Conservation (phyloP, 2,113 vertebrate genomes). For the Centrocercus urophasianus region DNA sequence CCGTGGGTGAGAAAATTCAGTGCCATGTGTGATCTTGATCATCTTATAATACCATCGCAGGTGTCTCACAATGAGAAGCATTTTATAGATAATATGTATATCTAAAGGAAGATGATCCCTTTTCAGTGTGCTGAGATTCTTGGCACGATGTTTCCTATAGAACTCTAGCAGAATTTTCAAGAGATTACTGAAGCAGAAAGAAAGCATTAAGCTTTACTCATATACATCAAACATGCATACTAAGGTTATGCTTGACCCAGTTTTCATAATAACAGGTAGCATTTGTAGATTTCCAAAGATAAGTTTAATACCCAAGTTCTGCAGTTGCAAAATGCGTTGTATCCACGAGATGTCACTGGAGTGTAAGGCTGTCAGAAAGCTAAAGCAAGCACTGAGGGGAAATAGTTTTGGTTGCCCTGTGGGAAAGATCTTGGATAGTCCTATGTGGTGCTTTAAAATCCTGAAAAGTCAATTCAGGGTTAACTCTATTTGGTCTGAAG, state of each 20-base stretch:
- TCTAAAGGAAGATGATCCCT: background rate
- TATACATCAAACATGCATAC: fast-evolving
- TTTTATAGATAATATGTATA: background rate
- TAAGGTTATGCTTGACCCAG: background rate
- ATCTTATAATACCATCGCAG: background rate
- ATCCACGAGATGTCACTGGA: conserved; percentile 64
- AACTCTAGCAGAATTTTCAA: background rate
- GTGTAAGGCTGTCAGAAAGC: background rate
- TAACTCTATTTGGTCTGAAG: background rate
- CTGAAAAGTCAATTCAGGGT: background rate
- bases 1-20: background rate
- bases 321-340: background rate
- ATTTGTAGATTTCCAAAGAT: background rate
- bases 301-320: background rate
- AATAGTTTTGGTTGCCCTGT: background rate
- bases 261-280: background rate
- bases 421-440: background rate
- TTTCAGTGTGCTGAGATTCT: background rate
- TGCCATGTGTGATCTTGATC: background rate
- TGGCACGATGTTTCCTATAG: background rate
- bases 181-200: background rate
- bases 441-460: background rate
- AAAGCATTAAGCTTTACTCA: background rate
- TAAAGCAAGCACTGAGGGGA: background rate
- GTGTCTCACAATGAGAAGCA: fast-evolving